phyloP scores from a whole-genome alignment of 2,113 vertebrate genomes.

The Syrrhaptes paradoxus region DNA sequence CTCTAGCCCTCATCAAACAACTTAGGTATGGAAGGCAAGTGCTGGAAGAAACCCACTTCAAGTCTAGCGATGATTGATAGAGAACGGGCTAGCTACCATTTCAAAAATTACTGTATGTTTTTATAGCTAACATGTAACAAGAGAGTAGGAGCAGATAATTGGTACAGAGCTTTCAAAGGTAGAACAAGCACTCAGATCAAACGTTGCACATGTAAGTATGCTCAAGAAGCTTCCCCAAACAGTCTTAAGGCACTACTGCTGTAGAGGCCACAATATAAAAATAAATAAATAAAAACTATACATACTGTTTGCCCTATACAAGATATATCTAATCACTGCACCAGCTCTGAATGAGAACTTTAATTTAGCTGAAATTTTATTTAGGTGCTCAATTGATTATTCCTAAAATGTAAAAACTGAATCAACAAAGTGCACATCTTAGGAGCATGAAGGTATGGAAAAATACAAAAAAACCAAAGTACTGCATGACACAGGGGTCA shows the following conservation, averaged over 20 bases:
- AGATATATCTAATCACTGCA: not conserved
- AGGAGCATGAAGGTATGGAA: not conserved
- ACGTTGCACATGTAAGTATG: not conserved
- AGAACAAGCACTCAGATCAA: not conserved
- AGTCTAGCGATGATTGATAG: not conserved
- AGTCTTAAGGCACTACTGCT: not conserved
- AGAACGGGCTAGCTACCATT: not conserved
- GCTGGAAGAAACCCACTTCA: not conserved
- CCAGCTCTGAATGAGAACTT: not conserved
- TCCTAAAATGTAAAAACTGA: not conserved
- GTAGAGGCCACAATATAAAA: not conserved
- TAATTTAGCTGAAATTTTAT: not conserved
- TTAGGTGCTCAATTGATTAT: not conserved
- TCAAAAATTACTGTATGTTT: not conserved
- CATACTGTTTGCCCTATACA: not conserved
- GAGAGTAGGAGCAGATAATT: not conserved
- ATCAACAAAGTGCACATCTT: not conserved
- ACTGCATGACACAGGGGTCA: rapidly evolving
- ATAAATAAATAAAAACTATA: not conserved
- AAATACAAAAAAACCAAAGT: not conserved
- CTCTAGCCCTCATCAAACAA: not conserved
- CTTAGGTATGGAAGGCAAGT: not conserved
- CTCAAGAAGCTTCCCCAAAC: not conserved
- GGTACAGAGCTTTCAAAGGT: not conserved
- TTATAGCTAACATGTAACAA: not conserved